Base-by-base conservation (phyloP, 1,140 invertebrate species). In the Spodoptera frugiperda region DNA sequence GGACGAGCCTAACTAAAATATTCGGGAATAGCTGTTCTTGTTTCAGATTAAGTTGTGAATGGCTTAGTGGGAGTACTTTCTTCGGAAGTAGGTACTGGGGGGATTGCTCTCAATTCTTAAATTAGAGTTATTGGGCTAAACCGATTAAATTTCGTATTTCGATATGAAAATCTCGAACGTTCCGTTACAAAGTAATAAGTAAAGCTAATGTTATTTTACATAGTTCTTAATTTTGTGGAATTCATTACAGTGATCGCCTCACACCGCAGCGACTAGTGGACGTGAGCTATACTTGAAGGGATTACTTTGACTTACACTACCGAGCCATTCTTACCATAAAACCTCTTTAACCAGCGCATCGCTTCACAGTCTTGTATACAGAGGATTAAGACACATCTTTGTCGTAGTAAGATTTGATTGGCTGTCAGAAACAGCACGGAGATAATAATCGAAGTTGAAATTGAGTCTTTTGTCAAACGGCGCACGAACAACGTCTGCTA, bases 381-480 rank as follows among this genome's bases (percentile, higher is more conserved):
- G 14, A 10, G 15, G 15, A 61, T 39, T 61, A 39, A 11, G 14
- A 63, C 33, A 63, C 59, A 63, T 63, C 57, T 61, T 33, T 59
- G 14, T 12, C 15, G 59, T 17, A 63, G 33, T 44, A 12, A 33
- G 5, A 63, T 39, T 44, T 63, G 59, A 63, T 63, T 63, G 33
- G 59, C 59, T 63, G 59, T 63, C 59, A 63, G 30, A 19, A 46
- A 63, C 59, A 63, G 59, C 59, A 17, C 3, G 33, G n/a, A 63
- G 59, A 63, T 63, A 57, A 57, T 57, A 63, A 63, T 63, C 59
- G 59, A 63, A 63, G 59, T 63, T 63, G 59, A 44, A 63, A 63
- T 63, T 63, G 59, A 44, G 59, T 63, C 59, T 63, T 63, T 63
- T 63, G 59, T 63, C 8, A 63, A 44, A 63, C 59, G 59, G 15